A percentile compares a stretch with the other conserved stretches of the same genome.
These are phyloP conservation scores for Crax fasciolata DNA, from an alignment of 2,797 vertebrate species.

Conservation along the genomic window DNA sequence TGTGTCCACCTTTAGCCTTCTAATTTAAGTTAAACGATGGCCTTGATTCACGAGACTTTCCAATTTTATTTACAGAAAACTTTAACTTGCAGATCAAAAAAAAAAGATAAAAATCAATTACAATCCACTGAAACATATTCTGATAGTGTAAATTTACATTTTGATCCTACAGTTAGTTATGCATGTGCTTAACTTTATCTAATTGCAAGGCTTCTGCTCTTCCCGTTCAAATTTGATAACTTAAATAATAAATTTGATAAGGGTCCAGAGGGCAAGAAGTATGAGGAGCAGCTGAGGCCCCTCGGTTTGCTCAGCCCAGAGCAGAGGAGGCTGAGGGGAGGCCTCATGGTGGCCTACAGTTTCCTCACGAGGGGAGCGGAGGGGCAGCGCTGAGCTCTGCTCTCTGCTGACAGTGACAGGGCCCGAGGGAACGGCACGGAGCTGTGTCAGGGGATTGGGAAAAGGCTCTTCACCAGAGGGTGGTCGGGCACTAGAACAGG, in stretches of 20 bases:
- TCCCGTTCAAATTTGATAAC: neutral
- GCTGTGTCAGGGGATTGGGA: too few relatives aligned
- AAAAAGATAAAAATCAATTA: neutral
- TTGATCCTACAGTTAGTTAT: conserved; percentile 1
- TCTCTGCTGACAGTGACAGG: too few relatives aligned
- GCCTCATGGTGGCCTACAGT: too few relatives aligned
- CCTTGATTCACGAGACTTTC: conserved; percentile 12
- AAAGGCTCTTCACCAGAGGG: too few relatives aligned
- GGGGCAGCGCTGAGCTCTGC: too few relatives aligned
- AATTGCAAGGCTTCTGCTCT: neutral
- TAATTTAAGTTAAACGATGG: conserved; percentile 18
- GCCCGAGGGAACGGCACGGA: too few relatives aligned
- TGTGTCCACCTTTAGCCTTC: neutral
- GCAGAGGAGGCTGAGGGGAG: too few relatives aligned
- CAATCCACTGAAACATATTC: neutral
- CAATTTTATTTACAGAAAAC: neutral
- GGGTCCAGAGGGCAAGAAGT: too few relatives aligned
- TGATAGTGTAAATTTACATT: neutral
- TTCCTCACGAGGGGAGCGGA: too few relatives aligned
- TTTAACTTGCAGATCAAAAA: neutral
- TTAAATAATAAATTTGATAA: neutral
- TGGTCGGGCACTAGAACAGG: too few relatives aligned
- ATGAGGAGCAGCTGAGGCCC: too few relatives aligned
- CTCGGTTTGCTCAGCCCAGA: too few relatives aligned
- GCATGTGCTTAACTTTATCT: neutral